These are phyloP conservation scores for Mesitornis unicolor DNA, from an alignment of 2,113 vertebrate genomes.

Conservation along the genomic window DNA sequence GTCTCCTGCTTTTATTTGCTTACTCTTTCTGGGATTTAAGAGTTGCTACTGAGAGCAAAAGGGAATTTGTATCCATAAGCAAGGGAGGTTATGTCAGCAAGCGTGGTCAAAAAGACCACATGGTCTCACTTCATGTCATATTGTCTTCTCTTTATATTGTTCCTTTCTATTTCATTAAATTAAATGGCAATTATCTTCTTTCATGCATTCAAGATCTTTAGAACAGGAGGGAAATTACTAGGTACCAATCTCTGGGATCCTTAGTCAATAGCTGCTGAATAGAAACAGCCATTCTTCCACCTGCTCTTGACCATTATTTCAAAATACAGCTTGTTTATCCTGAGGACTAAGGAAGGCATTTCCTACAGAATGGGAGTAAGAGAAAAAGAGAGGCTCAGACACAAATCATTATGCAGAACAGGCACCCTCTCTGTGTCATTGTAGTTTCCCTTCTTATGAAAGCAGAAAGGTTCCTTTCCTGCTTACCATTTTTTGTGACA, in stretches of 20 bases:
- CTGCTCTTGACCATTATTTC: neutral
- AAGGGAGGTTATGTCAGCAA: neutral
- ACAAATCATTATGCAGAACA: neutral
- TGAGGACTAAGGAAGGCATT: neutral
- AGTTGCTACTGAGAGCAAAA: neutral
- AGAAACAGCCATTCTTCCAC: neutral
- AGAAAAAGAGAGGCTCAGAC: neutral
- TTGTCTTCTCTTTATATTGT: neutral
- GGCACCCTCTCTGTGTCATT: neutral
- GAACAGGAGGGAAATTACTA: neutral
- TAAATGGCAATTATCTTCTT: neutral
- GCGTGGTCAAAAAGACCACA: neutral
- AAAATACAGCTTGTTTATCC: neutral
- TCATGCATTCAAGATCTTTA: neutral
- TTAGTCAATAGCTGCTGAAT: neutral
- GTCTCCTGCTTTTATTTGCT: neutral
- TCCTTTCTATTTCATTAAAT: neutral
- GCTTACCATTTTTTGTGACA: neutral
- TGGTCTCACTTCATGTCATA: neutral
- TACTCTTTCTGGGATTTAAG: neutral
- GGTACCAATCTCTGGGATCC: neutral
- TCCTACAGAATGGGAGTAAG: neutral
- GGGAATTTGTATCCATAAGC: neutral
- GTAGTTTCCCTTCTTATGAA: neutral
- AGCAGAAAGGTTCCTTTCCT: neutral